phyloP scores from a whole-genome alignment of 37 sponge, comb jelly and placozoan species.

The Ephydatia muelleri region DNA sequence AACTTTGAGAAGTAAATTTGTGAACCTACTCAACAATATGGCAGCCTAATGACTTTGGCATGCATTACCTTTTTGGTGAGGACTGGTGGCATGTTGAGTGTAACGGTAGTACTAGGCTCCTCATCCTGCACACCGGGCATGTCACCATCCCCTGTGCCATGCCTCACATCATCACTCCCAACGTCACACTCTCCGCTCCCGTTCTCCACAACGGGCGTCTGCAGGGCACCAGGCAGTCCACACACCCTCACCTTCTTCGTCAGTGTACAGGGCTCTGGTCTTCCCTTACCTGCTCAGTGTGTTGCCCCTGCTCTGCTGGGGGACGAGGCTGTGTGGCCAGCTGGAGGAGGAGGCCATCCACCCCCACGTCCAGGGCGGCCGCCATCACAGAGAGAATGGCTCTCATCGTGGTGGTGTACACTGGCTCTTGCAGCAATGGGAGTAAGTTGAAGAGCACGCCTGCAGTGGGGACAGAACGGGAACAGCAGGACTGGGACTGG shows the following conservation, averaged over 20 bases:
- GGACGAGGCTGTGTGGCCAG: slow-evolving; percentile 3
- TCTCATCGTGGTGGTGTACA: neutral
- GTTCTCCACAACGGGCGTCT: too few relatives aligned
- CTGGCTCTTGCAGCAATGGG: slow-evolving; percentile 3
- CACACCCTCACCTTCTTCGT: neutral
- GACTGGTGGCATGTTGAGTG: too few relatives aligned
- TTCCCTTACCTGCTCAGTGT: neutral
- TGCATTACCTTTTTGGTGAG: too few relatives aligned
- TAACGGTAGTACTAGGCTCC: too few relatives aligned
- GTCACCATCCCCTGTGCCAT: too few relatives aligned
- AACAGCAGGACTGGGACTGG: neutral
- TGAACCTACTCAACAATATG: too few relatives aligned
- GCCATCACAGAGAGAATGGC: slow-evolving; percentile 3
- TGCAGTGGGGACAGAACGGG: neutral
- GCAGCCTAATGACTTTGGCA: too few relatives aligned
- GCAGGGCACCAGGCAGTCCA: too few relatives aligned
- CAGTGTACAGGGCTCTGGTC: neutral
- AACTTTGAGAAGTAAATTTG: neutral
- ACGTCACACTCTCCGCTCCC: too few relatives aligned
- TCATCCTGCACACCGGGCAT: too few relatives aligned
- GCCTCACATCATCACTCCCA: too few relatives aligned
- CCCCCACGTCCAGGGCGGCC: slow-evolving; percentile 11
- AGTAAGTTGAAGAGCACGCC: slow-evolving; percentile 25
- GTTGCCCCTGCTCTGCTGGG: slow-evolving; percentile 3
- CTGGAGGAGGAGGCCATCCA: slow-evolving; percentile 6